phyloP scores from a whole-genome alignment of 2,113 vertebrate species.

The Nannobrachium achirus region DNA sequence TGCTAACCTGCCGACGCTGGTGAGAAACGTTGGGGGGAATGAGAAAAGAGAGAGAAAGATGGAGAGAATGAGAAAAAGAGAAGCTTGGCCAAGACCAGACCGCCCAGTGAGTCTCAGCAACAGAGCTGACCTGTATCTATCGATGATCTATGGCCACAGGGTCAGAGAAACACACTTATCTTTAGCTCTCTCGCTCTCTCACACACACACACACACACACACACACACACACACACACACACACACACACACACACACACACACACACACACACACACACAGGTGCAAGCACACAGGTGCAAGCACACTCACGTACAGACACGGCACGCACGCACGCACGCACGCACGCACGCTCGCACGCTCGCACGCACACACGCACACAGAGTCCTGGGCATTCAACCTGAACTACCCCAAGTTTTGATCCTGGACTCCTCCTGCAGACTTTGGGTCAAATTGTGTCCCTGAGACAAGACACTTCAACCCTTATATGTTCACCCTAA shows the following conservation, averaged over 20 bases:
- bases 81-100: constrained; percentile 24
- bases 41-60: not conserved
- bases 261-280: constrained; percentile 1
- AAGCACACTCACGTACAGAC: too few species aligned
- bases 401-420: not conserved
- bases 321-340: not conserved
- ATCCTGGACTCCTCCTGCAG: too few species aligned
- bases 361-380: not conserved
- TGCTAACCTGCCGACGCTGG: too few species aligned
- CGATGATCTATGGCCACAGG: constrained; percentile 32
- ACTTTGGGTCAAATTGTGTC: too few species aligned
- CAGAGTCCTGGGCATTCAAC: constrained; percentile 40
- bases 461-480: too few species aligned
- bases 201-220: not conserved
- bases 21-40: too few species aligned
- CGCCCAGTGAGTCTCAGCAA: constrained; percentile 45
- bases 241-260: not conserved
- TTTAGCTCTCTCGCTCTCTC: too few species aligned
- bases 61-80: not conserved
- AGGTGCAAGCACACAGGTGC: too few species aligned
- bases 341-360: not conserved
- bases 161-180: constrained; percentile 37
- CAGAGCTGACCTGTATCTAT: constrained; percentile 29
- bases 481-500: too few species aligned
- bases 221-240: not conserved